phyloP scores from a whole-genome alignment of 2,113 vertebrate genomes.

The Oncorhynchus keta region DNA sequence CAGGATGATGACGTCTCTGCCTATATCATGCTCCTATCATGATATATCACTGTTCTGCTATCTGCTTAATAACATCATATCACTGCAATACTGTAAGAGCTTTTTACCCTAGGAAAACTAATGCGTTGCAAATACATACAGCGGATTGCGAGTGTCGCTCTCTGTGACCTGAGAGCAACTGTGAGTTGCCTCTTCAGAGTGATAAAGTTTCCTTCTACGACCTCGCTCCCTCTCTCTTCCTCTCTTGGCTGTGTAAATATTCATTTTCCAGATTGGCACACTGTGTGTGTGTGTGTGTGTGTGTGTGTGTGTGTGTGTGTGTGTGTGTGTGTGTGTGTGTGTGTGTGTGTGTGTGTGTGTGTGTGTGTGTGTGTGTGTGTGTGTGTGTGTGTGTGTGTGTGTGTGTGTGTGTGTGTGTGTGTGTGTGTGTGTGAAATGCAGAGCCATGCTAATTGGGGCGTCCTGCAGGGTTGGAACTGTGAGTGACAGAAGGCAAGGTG shows the following conservation, averaged over 20 bases:
- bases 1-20: background rate
- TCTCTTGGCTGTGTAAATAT: conserved; percentile 38
- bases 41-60: background rate
- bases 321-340: conserved; percentile 10
- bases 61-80: background rate
- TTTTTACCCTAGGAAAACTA: background rate
- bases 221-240: conserved; percentile 12
- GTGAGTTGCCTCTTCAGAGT: background rate
- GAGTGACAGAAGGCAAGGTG: conserved; percentile 62
- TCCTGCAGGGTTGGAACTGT: conserved; percentile 45
- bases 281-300: conserved; percentile 40
- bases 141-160: background rate
- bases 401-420: conserved; percentile 19
- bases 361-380: conserved; percentile 5
- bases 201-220: conserved; percentile 5
- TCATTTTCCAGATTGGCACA: conserved; percentile 47
- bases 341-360: conserved; percentile 31
- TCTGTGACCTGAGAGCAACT: background rate
- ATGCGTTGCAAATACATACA: background rate
- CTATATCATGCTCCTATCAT: background rate
- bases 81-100: background rate
- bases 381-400: conserved; percentile 42
- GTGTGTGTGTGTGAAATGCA: conserved; percentile 2
- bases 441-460: conserved; percentile 44
- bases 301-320: conserved; percentile 29